A percentile compares a stretch with the other conserved stretches of the same genome.
These are phyloP conservation scores for Entomobrya proxima DNA, from an alignment of 2,888 invertebrate genomes.

Conservation along the genomic window DNA sequence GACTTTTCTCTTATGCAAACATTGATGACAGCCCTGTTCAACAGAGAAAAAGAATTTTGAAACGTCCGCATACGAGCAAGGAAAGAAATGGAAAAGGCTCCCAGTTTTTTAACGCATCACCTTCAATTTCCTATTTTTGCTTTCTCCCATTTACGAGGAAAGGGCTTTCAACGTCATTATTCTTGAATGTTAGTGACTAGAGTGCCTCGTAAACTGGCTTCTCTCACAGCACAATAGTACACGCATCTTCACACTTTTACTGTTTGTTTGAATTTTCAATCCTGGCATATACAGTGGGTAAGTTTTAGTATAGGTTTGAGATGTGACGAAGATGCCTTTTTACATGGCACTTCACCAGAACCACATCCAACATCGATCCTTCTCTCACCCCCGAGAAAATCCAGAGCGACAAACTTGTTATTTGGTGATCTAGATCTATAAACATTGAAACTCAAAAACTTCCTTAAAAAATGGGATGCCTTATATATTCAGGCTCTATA, in stretches of 20 bases:
- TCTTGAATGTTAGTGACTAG: neutral
- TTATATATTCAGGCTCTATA: neutral
- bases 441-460: neutral
- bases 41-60: neutral
- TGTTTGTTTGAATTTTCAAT: neutral
- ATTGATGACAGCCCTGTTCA: slow-evolving; percentile 20
- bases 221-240: neutral
- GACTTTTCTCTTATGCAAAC: slow-evolving; percentile 5
- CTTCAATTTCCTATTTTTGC: slow-evolving; percentile 52
- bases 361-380: neutral
- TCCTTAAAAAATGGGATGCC: neutral
- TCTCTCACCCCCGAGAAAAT: slow-evolving; percentile 4
- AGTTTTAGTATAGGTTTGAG: neutral
- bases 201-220: neutral
- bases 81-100: slow-evolving; percentile 20
- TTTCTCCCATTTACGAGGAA: slow-evolving; percentile 20
- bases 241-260: neutral
- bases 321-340: slow-evolving; percentile 3
- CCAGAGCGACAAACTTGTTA: slow-evolving; percentile 4
- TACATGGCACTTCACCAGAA: slow-evolving; percentile 26
- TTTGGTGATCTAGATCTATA: slow-evolving; percentile 39
- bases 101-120: slow-evolving; percentile 37
- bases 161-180: slow-evolving; percentile 32
- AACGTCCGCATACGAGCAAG: neutral
- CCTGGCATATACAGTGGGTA: neutral